Base-by-base conservation (phyloP, 2,113 vertebrate species). In the Equus przewalskii region DNA sequence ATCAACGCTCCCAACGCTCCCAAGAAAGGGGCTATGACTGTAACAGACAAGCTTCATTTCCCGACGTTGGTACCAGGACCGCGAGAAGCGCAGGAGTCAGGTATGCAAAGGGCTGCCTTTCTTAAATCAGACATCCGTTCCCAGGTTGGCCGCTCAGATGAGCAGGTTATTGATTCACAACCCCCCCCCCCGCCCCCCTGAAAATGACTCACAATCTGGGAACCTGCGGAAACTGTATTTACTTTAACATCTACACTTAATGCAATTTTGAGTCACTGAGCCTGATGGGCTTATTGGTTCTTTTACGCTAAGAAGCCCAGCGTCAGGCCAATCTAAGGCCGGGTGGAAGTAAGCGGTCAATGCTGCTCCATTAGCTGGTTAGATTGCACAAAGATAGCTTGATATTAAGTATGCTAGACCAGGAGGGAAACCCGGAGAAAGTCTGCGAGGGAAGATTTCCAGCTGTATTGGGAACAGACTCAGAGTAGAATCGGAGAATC, bases 191-290 rank as follows among this genome's bases (percentile, higher is more conserved):
- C 11, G 30, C 9, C 24, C 30, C 6, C 15, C 11, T 30, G 26
- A 75, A n/a, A 41, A 64, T 36, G 82, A 91, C 33, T 92, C 0
- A 6, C 12, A 16, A 49, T 81, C 60, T 73, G 44, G 49, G 49
- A 87, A 91, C 26, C 73, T 24, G 30, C 19, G 49, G 84, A 96
- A 97, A 51, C 36, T 83, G 54, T 91, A 56, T 88, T 97, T 93
- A 56, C 85, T 79, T 95, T 80, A 75, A 87, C 64, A 30, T 51
- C 54, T 81, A 67, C 41, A 28, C 67, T 72, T 54, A 86, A 44
- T 75, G 75, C 30, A 54, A 7, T 93, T 88, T 96, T 30, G 41
- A 90, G 60, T 65, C 49, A 28, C 44, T 76, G 92, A 76, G 76
- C 18, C 91, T 46, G 51, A 64, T 30, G n/a, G 75, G 33, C 15